Base-by-base conservation (phyloP, 2,113 vertebrate genomes). In the Morone chrysops region DNA sequence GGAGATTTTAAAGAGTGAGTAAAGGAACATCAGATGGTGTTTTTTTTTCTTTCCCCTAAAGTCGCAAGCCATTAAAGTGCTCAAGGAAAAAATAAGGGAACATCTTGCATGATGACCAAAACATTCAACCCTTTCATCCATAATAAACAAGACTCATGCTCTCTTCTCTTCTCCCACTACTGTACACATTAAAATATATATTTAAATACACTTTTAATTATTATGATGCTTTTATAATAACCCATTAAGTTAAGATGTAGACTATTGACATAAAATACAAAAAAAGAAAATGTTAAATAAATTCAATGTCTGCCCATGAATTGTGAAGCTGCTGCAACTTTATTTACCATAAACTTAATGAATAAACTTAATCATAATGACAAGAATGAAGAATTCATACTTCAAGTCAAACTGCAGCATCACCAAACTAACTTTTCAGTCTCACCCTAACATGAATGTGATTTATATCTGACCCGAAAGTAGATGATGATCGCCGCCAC, bases 401-500 rank as follows among this genome's bases (percentile, higher is more conserved):
- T 65, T 60, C 2, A 41, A 16, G 13, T 56, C 7, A 10, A 60
- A 60, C 4, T 5, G 40, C 48, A 12, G 3, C 5, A 54, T 51
- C 22, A 56, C 8, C 43, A 78, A 70, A 18, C 85, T 65, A 50
- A 72, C 22, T 18, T 69, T 38, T 75, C 51, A 2, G 61, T 61
- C 72, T 80, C 84, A 77, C 71, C 51, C 78, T 53, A 82, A 80
- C 78, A 81, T 56, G 66, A 82, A 79, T 47, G 67, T 83, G 76
- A 85, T 54, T 69, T 78, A 75, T 80, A 48, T 92, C 94, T 94
- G 87, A 99, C 98, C 97, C 98, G 96, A 90, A 98, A 97, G 91
- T 96, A 99, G 95, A 99, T 99, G 91, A 99, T 92, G 70, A 91
- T 94, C 47, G 98, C 98, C 0, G 98, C 98, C 70, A 97, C 95